These are phyloP conservation scores for Homarus gammarus DNA, from an alignment of 2,888 invertebrate species.

Conservation along the genomic window DNA sequence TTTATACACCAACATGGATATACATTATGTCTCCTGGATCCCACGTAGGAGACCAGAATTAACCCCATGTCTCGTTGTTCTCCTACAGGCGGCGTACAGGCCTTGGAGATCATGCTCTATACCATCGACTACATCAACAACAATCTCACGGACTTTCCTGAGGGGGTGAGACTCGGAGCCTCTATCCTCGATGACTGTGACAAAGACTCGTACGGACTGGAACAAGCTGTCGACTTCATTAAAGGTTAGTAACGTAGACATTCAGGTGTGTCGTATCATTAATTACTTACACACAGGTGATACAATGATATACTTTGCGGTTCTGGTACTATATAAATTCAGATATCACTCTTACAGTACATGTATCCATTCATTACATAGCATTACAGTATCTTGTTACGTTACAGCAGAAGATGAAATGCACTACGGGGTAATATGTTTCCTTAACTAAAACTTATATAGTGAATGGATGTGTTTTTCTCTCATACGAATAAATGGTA, in stretches of 20 bases:
- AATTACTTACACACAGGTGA: neutral
- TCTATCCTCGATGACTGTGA: slow-evolving; percentile 96
- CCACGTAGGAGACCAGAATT: no score
- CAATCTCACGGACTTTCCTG: slow-evolving; percentile 83
- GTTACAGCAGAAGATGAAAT: no score
- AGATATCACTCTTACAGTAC: no score
- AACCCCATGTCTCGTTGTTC: neutral
- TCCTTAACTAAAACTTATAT: no score
- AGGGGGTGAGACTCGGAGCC: slow-evolving; percentile 90
- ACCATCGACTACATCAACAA: slow-evolving; percentile 90
- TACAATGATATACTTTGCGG: neutral
- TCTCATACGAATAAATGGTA: no score
- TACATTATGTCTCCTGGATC: no score
- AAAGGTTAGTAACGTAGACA: slow-evolving; percentile 85
- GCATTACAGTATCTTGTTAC: no score
- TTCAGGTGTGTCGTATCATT: neutral
- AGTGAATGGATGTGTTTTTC: no score
- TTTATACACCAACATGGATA: no score
- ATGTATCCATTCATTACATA: neutral
- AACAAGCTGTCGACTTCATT: slow-evolving; percentile 99
- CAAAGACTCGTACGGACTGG: slow-evolving; percentile 95
- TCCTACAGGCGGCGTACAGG: slow-evolving; percentile 82
- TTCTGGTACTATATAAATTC: neutral
- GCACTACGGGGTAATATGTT: no score
- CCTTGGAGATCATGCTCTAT: slow-evolving; percentile 94